A percentile compares a stretch with the other conserved stretches of the same genome.
phyloP scores from a whole-genome alignment of 1,140 invertebrate genomes.

The Heliconius hewitsoni region DNA sequence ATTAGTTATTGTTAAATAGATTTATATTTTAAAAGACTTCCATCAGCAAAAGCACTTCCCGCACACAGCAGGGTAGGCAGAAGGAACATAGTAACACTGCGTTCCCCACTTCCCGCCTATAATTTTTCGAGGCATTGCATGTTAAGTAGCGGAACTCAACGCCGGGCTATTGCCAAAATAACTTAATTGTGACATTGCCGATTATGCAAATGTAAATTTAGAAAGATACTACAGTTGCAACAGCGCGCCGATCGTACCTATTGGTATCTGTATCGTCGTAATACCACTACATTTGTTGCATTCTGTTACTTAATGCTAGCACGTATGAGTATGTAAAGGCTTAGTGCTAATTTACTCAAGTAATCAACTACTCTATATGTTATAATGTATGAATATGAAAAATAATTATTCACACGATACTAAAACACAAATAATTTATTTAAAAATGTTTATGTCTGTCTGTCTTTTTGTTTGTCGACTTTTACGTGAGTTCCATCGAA shows the following conservation, averaged over 20 bases:
- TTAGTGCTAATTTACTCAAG: neutral
- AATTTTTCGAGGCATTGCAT: too few relatives aligned
- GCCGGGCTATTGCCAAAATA: neutral
- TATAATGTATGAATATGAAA: too few relatives aligned
- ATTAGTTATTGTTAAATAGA: neutral
- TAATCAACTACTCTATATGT: neutral
- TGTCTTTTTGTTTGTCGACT: too few relatives aligned
- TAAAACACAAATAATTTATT: too few relatives aligned
- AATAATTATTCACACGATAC: too few relatives aligned
- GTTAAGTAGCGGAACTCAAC: too few relatives aligned
- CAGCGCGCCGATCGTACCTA: neutral
- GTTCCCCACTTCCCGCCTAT: too few relatives aligned
- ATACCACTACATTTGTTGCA: slow-evolving; percentile 26
- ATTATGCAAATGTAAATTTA: slow-evolving; percentile 30
- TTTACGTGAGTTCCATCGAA: too few relatives aligned
- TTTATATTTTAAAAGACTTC: neutral
- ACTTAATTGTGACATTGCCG: neutral
- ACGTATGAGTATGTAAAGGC: neutral
- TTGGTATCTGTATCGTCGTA: slow-evolving; percentile 15
- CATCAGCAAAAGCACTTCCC: neutral
- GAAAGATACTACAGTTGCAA: slow-evolving; percentile 19
- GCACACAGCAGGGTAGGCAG: too few relatives aligned
- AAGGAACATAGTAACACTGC: too few relatives aligned
- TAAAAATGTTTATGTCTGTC: too few relatives aligned
- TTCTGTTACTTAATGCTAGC: neutral